phyloP scores from a whole-genome alignment of 2,888 invertebrate species.

The Parapristionchus giblindavisi region DNA sequence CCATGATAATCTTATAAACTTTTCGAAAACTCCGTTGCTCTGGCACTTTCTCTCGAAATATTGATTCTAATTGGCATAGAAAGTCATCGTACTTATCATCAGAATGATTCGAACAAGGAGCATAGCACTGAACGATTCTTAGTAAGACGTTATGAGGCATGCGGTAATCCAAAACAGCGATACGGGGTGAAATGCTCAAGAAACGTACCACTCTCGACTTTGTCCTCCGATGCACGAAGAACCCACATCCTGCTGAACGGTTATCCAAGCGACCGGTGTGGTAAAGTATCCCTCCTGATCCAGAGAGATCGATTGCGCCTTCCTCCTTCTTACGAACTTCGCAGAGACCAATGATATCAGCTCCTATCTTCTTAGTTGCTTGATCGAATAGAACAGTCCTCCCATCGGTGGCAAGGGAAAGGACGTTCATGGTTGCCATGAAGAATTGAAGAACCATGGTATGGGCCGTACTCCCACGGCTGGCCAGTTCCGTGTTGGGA shows the following conservation, averaged over 20 bases:
- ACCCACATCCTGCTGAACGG: slow-evolving; percentile 6
- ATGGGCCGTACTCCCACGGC: too few relatives aligned
- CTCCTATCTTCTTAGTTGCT: too few relatives aligned
- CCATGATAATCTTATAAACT: slow-evolving; percentile 8
- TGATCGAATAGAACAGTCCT: too few relatives aligned
- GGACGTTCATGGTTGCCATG: too few relatives aligned
- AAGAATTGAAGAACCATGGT: too few relatives aligned
- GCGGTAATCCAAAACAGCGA: slow-evolving; percentile 19
- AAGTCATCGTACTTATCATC: slow-evolving; percentile 13
- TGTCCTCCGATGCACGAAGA: background rate
- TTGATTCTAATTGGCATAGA: background rate
- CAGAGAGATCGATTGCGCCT: slow-evolving; percentile 1
- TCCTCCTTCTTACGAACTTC: too few relatives aligned
- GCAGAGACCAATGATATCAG: too few relatives aligned
- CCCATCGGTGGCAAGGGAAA: too few relatives aligned
- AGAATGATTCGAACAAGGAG: background rate
- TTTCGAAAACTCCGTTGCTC: slow-evolving; percentile 4
- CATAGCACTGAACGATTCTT: too few relatives aligned
- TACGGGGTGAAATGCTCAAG: background rate
- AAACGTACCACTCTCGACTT: too few relatives aligned
- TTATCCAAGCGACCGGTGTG: background rate
- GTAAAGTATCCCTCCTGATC: background rate
- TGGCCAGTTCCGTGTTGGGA: too few relatives aligned
- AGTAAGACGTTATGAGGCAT: background rate
- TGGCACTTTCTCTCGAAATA: background rate